Evolutionary conservation across 2,888 invertebrate species (phyloP), one percentile per base, ranked within the genome.

Genomic region (Eugnorisma glareosa): DNA sequence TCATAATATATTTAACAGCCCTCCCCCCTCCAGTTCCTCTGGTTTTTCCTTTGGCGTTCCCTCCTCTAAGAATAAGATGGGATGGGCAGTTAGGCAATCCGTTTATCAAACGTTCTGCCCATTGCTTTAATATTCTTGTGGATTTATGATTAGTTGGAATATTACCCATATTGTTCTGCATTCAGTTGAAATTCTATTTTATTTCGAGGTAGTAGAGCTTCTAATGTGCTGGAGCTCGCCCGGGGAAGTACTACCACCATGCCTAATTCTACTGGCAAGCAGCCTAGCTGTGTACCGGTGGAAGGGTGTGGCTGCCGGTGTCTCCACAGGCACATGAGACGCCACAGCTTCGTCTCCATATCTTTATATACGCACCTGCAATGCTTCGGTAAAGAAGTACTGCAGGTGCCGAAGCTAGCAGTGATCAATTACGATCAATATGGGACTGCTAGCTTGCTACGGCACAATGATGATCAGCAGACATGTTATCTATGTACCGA

Each of bases 191-290:
- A 21, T 40, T 64, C 37, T 64, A 64, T 24, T 31, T 40, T 13
- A n/a, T 21, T 40, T 73, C 3, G 0, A 28, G 37, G 72, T 35
- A 70, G 35, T 1, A 72, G 71, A 75, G 31, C 2, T 73, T 0
- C 13, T 15, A 7, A 2, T 48, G 75, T 75, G 75, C 43, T 37
- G 18, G 3, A n/a, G 75, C 75, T 73, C 54, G 40, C 0, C 51
- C 43, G 40, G 75, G 75, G 54, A 4, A 4, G 76, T 57, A 75
- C 76, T 74, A 45, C 57, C 43, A 6, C 28, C 72, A 37, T 13
- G 21, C 21, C 10, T 40, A 28, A 15, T 37, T 61, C n/a, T 24
- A 2, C 72, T 15, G 35, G 5, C 8, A 31, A 21, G 11, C 70
- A 71, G n/a, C 8, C 0, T 15, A 13, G 8, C 71, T 71, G 71